phyloP scores from a whole-genome alignment of 2,888 invertebrate species.

The Rugalucina vietnamica region DNA sequence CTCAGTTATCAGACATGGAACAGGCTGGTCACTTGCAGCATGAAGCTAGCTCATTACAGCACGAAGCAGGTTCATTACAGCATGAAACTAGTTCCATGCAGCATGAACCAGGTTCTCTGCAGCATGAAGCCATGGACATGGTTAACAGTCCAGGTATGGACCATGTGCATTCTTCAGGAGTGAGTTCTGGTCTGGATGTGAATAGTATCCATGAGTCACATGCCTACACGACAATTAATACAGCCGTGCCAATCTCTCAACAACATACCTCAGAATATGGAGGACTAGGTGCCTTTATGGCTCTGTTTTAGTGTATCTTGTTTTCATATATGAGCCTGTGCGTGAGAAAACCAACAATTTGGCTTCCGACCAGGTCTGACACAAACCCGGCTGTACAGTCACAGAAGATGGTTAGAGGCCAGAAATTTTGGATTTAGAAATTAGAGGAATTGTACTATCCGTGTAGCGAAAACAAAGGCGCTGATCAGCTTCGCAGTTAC shows the following conservation, averaged over 20 bases:
- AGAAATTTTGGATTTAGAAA: too few species aligned
- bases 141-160: constrained; percentile 34
- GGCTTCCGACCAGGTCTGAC: too few species aligned
- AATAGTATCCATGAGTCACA: constrained; percentile 40
- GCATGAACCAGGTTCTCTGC: not conserved
- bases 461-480: too few species aligned
- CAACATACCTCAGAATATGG: constrained; percentile 62
- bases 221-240: constrained; percentile 41
- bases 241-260: constrained; percentile 28
- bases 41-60: too few species aligned
- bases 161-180: constrained; percentile 38
- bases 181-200: constrained; percentile 43
- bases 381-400: too few species aligned
- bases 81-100: constrained; percentile 41
- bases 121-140: too few species aligned
- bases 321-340: too few species aligned
- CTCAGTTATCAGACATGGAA: constrained; percentile 8
- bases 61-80: too few species aligned
- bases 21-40: not conserved
- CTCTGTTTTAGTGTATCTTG: constrained; percentile 66
- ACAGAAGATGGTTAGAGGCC: too few species aligned
- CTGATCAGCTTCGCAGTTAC: too few species aligned
- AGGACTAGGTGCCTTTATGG: constrained; percentile 70
- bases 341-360: too few species aligned
- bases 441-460: too few species aligned